phyloP scores from a whole-genome alignment of 2,113 vertebrate species.

The Hipposideros armiger region DNA sequence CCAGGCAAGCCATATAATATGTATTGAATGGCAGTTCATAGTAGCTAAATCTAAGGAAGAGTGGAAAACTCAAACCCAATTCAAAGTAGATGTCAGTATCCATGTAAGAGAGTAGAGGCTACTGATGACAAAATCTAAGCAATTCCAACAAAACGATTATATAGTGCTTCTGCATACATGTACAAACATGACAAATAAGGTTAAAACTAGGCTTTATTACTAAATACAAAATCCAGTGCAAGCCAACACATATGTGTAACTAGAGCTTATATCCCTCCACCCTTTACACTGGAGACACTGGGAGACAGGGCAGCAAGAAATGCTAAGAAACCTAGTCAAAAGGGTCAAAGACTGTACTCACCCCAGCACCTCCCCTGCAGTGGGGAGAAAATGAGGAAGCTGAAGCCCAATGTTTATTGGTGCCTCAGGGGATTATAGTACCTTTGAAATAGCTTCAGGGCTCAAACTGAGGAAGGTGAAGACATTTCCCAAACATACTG shows the following conservation, averaged over 20 bases:
- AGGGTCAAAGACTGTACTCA: neutral
- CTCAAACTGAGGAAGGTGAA: neutral
- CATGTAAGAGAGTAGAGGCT: neutral
- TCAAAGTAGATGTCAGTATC: neutral
- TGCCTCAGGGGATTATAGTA: neutral
- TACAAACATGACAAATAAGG: neutral
- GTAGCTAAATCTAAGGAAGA: neutral
- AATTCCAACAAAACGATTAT: neutral
- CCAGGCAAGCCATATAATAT: neutral
- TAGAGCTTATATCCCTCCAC: neutral
- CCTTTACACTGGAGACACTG: neutral
- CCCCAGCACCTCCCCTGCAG: neutral
- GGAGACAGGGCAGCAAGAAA: neutral
- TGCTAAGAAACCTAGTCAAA: neutral
- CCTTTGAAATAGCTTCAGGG: neutral
- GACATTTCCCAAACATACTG: neutral
- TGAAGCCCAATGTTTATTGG: neutral
- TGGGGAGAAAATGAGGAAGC: neutral
- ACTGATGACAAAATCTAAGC: neutral
- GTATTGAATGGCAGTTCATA: neutral
- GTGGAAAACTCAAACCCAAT: neutral
- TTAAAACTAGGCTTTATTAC: neutral
- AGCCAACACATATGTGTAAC: neutral
- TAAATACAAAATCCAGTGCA: neutral
- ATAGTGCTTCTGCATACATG: neutral